Conservation (phyloP, 2,113 vertebrate genomes). For the Anas platyrhynchos region DNA sequence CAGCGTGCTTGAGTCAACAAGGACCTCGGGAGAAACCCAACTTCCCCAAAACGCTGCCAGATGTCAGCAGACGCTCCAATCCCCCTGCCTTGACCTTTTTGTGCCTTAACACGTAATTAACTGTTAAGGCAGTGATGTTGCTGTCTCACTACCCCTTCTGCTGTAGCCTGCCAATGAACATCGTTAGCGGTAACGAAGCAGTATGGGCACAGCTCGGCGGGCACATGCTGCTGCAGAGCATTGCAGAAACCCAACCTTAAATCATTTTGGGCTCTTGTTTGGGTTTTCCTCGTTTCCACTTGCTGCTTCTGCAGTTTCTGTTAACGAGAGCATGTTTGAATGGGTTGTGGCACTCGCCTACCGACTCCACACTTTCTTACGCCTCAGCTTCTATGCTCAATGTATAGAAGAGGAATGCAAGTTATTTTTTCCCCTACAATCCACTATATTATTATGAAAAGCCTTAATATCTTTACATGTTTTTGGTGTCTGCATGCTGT, state of each 20-base stretch:
- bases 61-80: neutral
- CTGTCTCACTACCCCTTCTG: neutral
- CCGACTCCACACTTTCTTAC: neutral
- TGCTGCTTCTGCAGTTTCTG: neutral
- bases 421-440: neutral
- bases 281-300: neutral
- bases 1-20: neutral
- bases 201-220: neutral
- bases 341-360: neutral
- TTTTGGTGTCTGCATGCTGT: neutral
- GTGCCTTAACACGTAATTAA: neutral
- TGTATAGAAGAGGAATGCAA: neutral
- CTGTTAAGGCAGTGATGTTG: neutral
- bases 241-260: neutral
- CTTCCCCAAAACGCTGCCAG: constrained; percentile 36
- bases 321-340: neutral
- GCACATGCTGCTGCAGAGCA: neutral
- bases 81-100: neutral
- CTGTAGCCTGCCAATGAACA: neutral
- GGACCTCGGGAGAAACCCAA: neutral
- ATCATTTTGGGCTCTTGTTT: neutral
- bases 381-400: neutral
- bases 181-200: neutral
- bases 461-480: neutral
- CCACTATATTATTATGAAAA: neutral